Evolutionary conservation across 2,888 invertebrate species (phyloP).

Genomic region (Celastrina argiolus): DNA sequence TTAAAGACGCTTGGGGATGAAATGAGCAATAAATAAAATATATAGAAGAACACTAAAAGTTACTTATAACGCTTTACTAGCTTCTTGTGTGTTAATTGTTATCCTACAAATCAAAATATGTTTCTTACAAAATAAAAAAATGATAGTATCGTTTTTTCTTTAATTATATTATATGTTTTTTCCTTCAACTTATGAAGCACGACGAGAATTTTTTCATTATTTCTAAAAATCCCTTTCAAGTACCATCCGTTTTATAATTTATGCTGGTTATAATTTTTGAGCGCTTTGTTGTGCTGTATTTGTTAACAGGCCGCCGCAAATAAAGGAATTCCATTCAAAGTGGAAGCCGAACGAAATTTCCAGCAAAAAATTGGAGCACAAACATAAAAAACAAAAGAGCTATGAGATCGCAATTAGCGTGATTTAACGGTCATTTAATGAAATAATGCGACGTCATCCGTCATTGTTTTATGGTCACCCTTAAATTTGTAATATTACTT

Average conservation of each 20-base stretch:
- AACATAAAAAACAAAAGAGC: conserved; percentile 70
- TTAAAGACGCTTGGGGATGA: not conserved
- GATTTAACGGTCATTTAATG: conserved; percentile 75
- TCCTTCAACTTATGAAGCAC: not conserved
- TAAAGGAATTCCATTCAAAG: conserved; percentile 73
- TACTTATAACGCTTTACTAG: not conserved
- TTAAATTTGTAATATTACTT: conserved; percentile 13
- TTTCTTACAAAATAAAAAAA: not conserved
- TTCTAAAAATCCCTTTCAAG: conserved; percentile 10
- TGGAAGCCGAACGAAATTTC: conserved; percentile 44
- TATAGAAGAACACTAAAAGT: not conserved
- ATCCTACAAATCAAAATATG: not conserved
- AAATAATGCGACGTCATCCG: conserved; percentile 66
- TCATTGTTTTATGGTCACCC: conserved; percentile 39
- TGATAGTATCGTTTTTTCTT: too few species aligned
- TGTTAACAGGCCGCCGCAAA: conserved; percentile 69
- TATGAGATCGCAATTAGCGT: conserved; percentile 66
- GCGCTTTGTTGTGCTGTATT: conserved; percentile 66
- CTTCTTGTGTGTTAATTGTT: not conserved
- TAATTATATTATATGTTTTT: not conserved
- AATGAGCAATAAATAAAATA: conserved; percentile 3
- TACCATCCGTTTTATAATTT: conserved; percentile 46
- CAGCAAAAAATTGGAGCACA: conserved; percentile 55
- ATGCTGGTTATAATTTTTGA: conserved; percentile 69
- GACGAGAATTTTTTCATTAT: not conserved